Evolutionary conservation across 2,113 vertebrate genomes (phyloP), one percentile per base, ranked within the genome.

Genomic region (Sinocyclocheilus grahami): DNA sequence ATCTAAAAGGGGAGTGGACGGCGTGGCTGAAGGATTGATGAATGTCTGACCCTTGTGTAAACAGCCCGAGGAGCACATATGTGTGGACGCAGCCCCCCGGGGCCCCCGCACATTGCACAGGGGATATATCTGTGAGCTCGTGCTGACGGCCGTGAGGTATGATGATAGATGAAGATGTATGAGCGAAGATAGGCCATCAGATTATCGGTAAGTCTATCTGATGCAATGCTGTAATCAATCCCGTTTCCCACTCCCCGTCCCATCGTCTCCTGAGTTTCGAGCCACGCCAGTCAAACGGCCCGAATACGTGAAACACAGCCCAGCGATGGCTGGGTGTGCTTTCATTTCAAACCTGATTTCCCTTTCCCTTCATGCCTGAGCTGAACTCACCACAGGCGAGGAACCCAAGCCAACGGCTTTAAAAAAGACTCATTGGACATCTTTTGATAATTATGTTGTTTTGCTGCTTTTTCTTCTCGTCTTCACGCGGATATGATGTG

Each of bases 161-260:
- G 86, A 91, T 94, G 95, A 96, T 94, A 89, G 91, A 96, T 95
- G 94, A 94, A 94, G 95, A 95, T 91, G 91, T 92, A 95, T 82
- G 92, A 91, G 91, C 90, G 89, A 90, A 93, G 93, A 93, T 92
- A 88, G 92, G 92, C 92, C 92, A 92, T 92, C 90, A 94, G 94
- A 94, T 95, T 94, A 94, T 92, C 88, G 87, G 91, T 90, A 89
- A 90, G 89, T 91, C 89, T 92, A 93, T 93, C 92, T 93, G 90
- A 93, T 92, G 85, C 90, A 91, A 81, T 78, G 86, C 83, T 92
- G 92, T 93, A 95, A 95, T 94, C 94, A 93, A 94, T 94, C 91
- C 91, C 90, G 86, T 75, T 22, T 39, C 53, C 62, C 63, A 22
- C 24, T 51, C 58, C 18, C 58, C 2, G 20, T 60, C 58, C 1